Base-by-base conservation (phyloP, 2,113 vertebrate genomes). In the Vombatus ursinus region DNA sequence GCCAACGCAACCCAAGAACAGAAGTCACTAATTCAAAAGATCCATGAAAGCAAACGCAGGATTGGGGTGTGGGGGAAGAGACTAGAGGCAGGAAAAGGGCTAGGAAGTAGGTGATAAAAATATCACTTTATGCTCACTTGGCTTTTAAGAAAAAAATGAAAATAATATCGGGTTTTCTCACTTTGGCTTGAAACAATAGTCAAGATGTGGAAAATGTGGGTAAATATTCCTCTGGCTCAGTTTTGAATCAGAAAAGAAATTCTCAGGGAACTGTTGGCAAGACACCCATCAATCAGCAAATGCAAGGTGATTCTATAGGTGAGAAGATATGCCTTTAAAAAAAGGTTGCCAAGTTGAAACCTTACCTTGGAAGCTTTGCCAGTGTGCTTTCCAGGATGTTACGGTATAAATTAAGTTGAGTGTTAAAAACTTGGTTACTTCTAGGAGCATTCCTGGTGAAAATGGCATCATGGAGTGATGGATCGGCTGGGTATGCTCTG, bases 1-100 rank as follows among this genome's bases (percentile, higher is more conserved):
- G 92, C n/a, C 95, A 97, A 95, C 16, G 49, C 53, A 52, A 0
- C 49, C 94, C 77, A 93, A 96, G 94, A 92, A 89, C 68, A 95
- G 93, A 95, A 28, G 10, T 50, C 94, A 9, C 48, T 51, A 94
- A 31, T 91, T 96, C 94, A 95, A 93, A 23, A 91, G 52, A 84
- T 97, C 50, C 52, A 94, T 53, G 50, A 90, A 96, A 49, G 54
- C 49, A 96, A 90, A 95, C 57, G 44, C 9, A 92, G 1, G 92
- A 91, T 94, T 68, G n/a, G 10, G 6, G n/a, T 47, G 24, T 47
- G n/a, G 0, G 4, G 47, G 77, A 57, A 93, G 44, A 92, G 92
- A 14, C 8, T 12, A 90, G 9, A 91, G 93, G 91, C 11, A 25
- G 50, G 53, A 95, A 94, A 23, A 37, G 92, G 37, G 52, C 11